These are phyloP conservation scores for Pampusana beccarii DNA, from an alignment of 2,113 vertebrate species.

Conservation along the genomic window DNA sequence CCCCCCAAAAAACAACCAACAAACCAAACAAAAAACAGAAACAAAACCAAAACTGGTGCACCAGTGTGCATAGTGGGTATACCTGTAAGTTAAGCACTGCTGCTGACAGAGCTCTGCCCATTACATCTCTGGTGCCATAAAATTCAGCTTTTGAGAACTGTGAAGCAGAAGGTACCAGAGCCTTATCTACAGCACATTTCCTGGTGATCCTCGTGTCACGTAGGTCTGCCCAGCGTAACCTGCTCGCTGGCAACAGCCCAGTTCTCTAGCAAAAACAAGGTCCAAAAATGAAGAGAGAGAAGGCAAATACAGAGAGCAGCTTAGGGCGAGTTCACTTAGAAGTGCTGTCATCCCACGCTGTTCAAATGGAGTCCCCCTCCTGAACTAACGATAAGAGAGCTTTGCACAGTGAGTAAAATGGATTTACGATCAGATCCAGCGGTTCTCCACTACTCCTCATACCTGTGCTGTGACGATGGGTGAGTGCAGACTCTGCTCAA, in stretches of 20 bases:
- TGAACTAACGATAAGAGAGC: background rate
- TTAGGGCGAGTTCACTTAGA: background rate
- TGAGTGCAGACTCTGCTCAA: background rate
- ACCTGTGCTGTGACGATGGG: accelerated
- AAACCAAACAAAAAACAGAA: too few species aligned
- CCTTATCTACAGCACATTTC: too few species aligned
- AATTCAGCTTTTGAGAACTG: background rate
- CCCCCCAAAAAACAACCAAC: too few species aligned
- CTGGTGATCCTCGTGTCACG: accelerated
- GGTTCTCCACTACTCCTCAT: background rate
- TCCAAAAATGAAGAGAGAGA: background rate
- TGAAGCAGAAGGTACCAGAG: background rate
- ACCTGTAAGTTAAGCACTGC: background rate
- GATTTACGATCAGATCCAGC: background rate
- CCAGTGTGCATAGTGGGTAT: accelerated
- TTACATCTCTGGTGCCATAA: background rate
- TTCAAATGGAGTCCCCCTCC: background rate
- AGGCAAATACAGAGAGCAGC: background rate
- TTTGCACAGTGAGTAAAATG: background rate
- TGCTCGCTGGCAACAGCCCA: background rate
- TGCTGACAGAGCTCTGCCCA: background rate
- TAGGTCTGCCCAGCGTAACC: background rate
- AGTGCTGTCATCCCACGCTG: background rate
- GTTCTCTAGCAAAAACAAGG: background rate
- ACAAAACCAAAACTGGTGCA: background rate